A percentile compares a stretch with the other conserved stretches of the same genome.
Conservation (phyloP, 1,140 invertebrate species). For the Grapholita molesta region DNA sequence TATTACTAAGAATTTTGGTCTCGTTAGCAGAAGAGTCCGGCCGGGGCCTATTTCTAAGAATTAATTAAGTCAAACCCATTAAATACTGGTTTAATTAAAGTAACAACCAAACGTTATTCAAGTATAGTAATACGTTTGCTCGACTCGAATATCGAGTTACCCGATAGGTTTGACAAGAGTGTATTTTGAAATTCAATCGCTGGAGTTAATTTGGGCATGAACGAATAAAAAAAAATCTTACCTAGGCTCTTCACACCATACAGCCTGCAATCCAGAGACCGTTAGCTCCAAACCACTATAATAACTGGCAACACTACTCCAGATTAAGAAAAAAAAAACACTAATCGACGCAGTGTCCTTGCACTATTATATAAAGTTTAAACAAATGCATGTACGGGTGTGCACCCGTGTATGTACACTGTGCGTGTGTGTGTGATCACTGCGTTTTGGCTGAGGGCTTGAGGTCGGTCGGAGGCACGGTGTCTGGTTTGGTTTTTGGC, state of each 20-base stretch:
- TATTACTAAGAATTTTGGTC: too few species aligned
- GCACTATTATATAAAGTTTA: conserved; percentile 8
- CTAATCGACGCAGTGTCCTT: background rate
- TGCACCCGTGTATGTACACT: background rate
- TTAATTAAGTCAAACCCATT: too few species aligned
- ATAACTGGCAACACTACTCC: conserved; percentile 3
- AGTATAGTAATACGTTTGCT: too few species aligned
- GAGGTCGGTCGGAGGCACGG: conserved; percentile 28
- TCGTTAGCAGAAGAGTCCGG: too few species aligned
- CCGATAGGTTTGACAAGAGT: too few species aligned
- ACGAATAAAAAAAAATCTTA: conserved; percentile 29
- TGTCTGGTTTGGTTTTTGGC: conserved; percentile 44
- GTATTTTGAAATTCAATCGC: too few species aligned
- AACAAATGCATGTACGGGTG: conserved; percentile 23
- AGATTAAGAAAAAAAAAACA: background rate
- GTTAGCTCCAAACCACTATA: background rate
- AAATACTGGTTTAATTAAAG: too few species aligned
- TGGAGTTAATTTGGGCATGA: too few species aligned
- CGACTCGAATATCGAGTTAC: too few species aligned
- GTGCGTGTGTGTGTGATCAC: conserved; percentile 27
- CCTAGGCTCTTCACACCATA: conserved; percentile 44
- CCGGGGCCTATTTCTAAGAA: too few species aligned
- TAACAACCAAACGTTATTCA: too few species aligned
- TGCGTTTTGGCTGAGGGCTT: conserved; percentile 45
- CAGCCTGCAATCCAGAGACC: conserved; percentile 42